phyloP scores from a whole-genome alignment of 64 coral and sea anemone species.

The Cladopsammia gracilis region DNA sequence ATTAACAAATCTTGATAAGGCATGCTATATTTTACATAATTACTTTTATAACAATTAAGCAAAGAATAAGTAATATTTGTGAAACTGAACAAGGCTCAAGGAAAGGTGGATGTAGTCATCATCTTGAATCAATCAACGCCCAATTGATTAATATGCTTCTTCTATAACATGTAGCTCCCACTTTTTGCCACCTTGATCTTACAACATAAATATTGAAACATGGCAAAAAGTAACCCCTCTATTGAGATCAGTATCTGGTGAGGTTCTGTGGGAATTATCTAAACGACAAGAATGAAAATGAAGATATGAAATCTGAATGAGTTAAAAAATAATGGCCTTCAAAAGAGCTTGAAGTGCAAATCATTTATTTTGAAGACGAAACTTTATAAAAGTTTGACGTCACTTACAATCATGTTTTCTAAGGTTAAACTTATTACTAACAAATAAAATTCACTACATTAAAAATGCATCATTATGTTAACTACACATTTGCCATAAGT shows the following conservation, averaged over 20 bases:
- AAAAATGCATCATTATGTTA: conserved; percentile 8
- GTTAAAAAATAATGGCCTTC: neutral
- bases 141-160: neutral
- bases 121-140: neutral
- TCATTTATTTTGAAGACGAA: neutral
- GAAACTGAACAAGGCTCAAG: too few species aligned
- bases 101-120: too few species aligned
- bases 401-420: neutral
- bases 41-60: too few species aligned
- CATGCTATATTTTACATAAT: too few species aligned
- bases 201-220: neutral
- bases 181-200: neutral
- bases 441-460: conserved; percentile 28
- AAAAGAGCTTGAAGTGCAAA: neutral
- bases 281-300: neutral
- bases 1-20: too few species aligned
- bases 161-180: neutral
- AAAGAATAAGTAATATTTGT: too few species aligned
- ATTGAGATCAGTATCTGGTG: neutral
- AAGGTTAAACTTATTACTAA: neutral
- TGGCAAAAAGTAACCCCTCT: neutral
- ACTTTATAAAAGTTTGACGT: conserved; percentile 29
- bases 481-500: conserved; percentile 12
- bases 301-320: neutral
- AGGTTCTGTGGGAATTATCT: neutral